phyloP scores from a whole-genome alignment of 2,888 invertebrate genomes.

The Cheilosia scutellata region DNA sequence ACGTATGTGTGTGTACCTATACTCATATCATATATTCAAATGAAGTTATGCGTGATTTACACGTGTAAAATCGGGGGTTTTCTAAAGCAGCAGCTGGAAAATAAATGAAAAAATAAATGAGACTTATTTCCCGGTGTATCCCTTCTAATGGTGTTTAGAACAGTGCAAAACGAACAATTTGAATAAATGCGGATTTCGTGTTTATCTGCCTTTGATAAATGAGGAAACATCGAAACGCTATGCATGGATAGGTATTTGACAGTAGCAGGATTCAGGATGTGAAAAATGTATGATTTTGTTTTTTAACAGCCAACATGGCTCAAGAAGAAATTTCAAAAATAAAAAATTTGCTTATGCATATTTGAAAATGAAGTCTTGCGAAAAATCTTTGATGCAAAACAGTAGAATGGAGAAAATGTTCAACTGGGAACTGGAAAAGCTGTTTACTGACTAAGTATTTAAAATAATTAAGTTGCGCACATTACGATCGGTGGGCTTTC shows the following conservation, averaged over 20 bases:
- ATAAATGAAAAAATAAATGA: conserved; percentile 53
- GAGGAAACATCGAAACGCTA: conserved; percentile 60
- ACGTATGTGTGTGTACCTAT: conserved; percentile 58
- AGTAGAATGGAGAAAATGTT: too few relatives aligned
- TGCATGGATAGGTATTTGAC: conserved; percentile 56
- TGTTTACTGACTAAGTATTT: too few relatives aligned
- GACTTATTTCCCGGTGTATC: conserved; percentile 47
- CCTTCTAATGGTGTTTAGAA: conserved; percentile 53
- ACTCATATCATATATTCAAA: conserved; percentile 66
- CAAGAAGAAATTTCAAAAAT: too few relatives aligned
- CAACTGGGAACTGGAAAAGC: too few relatives aligned
- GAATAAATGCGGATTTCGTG: conserved; percentile 73
- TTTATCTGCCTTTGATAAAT: conserved; percentile 75
- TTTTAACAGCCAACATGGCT: too few relatives aligned
- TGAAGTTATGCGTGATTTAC: conserved; percentile 75
- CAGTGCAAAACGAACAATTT: conserved; percentile 49
- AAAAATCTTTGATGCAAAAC: too few relatives aligned
- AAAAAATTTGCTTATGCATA: too few relatives aligned
- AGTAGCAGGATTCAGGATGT: conserved; percentile 1
- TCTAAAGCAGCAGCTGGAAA: conserved; percentile 64
- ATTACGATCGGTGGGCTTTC: too few relatives aligned
- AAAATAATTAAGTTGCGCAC: too few relatives aligned
- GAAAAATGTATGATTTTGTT: not conserved
- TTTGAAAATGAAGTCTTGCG: too few relatives aligned
- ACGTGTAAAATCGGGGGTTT: conserved; percentile 70